A percentile compares a stretch with the other conserved stretches of the same genome.
Conservation (phyloP, 2,888 invertebrate species). For the Caenorhabditis macrosperma region DNA sequence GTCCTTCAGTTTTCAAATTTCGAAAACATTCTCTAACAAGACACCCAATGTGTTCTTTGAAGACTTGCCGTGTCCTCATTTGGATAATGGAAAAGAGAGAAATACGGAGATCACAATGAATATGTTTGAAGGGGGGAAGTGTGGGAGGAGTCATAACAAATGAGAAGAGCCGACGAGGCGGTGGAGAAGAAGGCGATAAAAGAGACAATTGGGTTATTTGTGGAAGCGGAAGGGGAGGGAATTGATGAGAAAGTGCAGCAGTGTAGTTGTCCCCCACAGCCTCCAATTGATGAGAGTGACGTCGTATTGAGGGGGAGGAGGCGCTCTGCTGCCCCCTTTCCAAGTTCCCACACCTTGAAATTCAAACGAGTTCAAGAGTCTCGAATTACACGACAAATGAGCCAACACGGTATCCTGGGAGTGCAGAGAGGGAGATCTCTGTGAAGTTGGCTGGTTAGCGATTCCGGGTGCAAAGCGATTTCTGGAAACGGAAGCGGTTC, state of each 20-base stretch:
- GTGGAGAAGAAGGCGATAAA: background rate
- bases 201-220: background rate
- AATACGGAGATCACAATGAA: background rate
- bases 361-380: background rate
- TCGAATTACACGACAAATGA: background rate
- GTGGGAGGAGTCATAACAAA: background rate
- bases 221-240: too few relatives aligned
- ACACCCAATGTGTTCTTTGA: too few relatives aligned
- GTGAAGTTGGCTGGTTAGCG: too few relatives aligned
- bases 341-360: background rate
- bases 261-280: background rate
- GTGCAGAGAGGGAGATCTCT: too few relatives aligned
- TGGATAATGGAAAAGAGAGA: background rate
- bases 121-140: too few relatives aligned
- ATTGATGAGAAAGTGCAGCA: background rate
- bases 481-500: background rate
- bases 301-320: background rate
- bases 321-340: background rate
- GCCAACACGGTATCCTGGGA: background rate
- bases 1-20: too few relatives aligned
- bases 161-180: too few relatives aligned
- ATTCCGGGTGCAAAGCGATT: background rate
- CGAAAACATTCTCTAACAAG: too few relatives aligned
- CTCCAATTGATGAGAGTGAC: background rate
- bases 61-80: background rate